These are phyloP conservation scores for Agrochola lota DNA, from an alignment of 2,888 invertebrate genomes.

Conservation along the genomic window DNA sequence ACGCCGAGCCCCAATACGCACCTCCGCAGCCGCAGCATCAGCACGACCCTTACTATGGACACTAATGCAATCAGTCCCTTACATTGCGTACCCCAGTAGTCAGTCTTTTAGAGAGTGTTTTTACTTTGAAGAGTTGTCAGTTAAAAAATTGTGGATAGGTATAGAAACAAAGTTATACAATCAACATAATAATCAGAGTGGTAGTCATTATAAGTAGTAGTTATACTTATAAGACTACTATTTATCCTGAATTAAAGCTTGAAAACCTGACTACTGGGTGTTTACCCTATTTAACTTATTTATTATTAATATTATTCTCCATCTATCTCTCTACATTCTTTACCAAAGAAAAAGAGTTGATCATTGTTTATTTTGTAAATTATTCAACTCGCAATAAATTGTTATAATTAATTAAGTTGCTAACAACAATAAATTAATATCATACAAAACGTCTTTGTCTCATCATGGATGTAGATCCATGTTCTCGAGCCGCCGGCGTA, in stretches of 20 bases:
- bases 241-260: neutral
- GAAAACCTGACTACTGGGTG: neutral
- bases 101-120: neutral
- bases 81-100: neutral
- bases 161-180: neutral
- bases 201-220: no score
- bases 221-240: neutral
- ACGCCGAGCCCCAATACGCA: constrained; percentile 58
- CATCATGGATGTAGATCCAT: constrained; percentile 69
- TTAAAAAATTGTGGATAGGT: neutral
- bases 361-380: constrained; percentile 38
- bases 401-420: constrained; percentile 31
- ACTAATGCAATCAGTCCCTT: constrained; percentile 64
- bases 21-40: constrained; percentile 67
- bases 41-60: constrained; percentile 85
- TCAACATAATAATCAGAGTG: neutral
- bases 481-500: constrained; percentile 70
- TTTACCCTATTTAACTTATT: constrained; percentile 13
- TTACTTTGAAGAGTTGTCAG: neutral
- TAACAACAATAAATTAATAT: constrained; percentile 50
- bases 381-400: constrained; percentile 21
- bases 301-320: constrained; percentile 1
- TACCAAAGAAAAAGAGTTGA: constrained; percentile 60
- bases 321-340: constrained; percentile 60
- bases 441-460: constrained; percentile 70